These are phyloP conservation scores for Drosophila subobscura DNA, from an alignment of 1,140 invertebrate genomes.

Conservation along the genomic window DNA sequence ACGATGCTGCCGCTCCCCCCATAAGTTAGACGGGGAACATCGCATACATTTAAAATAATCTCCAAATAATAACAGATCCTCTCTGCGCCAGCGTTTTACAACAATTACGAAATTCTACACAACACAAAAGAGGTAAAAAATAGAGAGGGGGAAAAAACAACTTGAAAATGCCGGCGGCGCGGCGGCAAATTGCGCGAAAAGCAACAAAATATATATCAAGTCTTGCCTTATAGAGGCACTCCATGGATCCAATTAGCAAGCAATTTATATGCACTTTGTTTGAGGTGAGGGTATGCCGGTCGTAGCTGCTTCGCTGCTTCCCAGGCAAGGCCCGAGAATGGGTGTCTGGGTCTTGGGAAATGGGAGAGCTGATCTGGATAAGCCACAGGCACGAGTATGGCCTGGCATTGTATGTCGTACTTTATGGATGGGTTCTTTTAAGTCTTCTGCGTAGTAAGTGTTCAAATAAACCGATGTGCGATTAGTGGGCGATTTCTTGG, in stretches of 20 bases:
- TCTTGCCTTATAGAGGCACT: slow-evolving; percentile 31
- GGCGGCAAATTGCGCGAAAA: slow-evolving; percentile 43
- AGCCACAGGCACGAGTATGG: not conserved
- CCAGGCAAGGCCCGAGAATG: too few relatives aligned
- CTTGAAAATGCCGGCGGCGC: slow-evolving; percentile 43
- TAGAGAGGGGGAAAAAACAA: slow-evolving; percentile 3
- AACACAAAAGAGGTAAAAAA: slow-evolving; percentile 19
- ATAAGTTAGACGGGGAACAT: slow-evolving; percentile 16
- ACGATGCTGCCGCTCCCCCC: slow-evolving; percentile 9
- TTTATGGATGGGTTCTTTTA: too few relatives aligned
- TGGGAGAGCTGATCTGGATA: slow-evolving; percentile 9
- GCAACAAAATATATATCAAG: slow-evolving; percentile 27
- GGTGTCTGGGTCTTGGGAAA: not conserved
- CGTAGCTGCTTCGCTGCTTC: slow-evolving; percentile 1
- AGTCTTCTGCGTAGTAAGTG: too few relatives aligned
- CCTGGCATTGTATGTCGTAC: not conserved
- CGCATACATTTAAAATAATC: slow-evolving; percentile 56
- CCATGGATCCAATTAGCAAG: slow-evolving; percentile 46
- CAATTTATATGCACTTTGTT: slow-evolving; percentile 50
- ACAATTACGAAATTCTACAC: slow-evolving; percentile 48
- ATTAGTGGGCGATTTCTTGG: slow-evolving; percentile 42
- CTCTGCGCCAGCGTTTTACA: slow-evolving; percentile 40
- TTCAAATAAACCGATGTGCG: slow-evolving; percentile 1
- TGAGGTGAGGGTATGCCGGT: slow-evolving; percentile 7
- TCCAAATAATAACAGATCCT: slow-evolving; percentile 48